Evolutionary conservation across 2,888 invertebrate species (phyloP).

Genomic region (Limnephilus rhombicus): DNA sequence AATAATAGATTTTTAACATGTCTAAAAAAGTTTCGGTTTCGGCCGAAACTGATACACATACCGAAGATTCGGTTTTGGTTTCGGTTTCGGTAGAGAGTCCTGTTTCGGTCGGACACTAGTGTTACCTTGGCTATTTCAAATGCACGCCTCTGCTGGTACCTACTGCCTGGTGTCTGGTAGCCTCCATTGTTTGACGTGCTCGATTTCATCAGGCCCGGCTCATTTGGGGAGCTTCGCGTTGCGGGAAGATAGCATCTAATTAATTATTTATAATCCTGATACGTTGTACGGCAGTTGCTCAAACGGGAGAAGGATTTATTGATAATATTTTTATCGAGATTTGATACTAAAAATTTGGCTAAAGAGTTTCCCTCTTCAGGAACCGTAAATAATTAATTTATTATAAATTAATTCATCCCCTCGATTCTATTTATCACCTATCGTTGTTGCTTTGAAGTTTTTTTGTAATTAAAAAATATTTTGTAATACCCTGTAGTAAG

Average conservation of each 20-base stretch:
- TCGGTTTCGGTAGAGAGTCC: no score
- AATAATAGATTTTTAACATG: no score
- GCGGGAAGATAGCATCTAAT: conserved; percentile 26
- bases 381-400: not conserved
- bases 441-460: no score
- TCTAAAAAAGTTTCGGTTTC: no score
- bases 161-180: not conserved
- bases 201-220: not conserved
- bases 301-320: conserved; percentile 23
- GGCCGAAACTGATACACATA: no score
- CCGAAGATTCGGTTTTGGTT: no score
- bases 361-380: not conserved
- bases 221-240: conserved; percentile 2
- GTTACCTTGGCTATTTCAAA: no score
- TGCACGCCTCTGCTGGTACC: no score
- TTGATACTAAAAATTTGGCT: not conserved
- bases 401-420: not conserved
- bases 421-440: not conserved
- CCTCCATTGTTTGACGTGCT: conserved; percentile 30
- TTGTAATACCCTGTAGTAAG: no score
- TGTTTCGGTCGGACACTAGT: no score
- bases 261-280: conserved; percentile 36
- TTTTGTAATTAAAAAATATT: no score
- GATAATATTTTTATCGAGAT: conserved; percentile 5
- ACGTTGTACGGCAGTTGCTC: not conserved